Evolutionary conservation across 2,113 vertebrate genomes (phyloP).

Genomic region (Paramormyrops kingsleyae): DNA sequence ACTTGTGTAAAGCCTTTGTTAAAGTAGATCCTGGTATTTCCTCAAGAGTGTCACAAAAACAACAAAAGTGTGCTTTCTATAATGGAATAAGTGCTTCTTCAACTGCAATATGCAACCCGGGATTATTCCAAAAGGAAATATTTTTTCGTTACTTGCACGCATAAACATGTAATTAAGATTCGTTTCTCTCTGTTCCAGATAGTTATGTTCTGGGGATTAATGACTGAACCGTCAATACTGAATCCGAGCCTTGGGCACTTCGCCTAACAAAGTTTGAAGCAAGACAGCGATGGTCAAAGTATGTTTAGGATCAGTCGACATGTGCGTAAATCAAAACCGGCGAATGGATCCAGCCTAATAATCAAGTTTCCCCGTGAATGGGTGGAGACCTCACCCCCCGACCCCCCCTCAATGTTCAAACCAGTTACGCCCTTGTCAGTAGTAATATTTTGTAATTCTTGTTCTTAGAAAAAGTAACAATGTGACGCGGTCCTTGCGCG

Average conservation of each 20-base stretch:
- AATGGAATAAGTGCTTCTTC: not conserved
- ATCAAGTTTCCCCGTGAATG: too few relatives aligned
- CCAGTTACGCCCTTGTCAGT: not conserved
- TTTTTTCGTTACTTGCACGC: not conserved
- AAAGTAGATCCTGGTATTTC: not conserved
- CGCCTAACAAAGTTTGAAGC: not conserved
- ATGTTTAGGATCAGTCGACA: not conserved
- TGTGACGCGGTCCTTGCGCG: constrained; percentile 21
- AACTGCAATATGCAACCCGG: not conserved
- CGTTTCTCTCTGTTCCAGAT: not conserved
- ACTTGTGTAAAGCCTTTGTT: not conserved
- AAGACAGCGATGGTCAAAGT: not conserved
- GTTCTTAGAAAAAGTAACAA: not conserved
- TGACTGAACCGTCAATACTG: not conserved
- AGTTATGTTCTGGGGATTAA: not conserved
- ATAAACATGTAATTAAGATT: not conserved
- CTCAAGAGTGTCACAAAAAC: not conserved
- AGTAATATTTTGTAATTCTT: not conserved
- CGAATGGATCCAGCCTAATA: too few relatives aligned
- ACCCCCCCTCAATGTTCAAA: too few relatives aligned
- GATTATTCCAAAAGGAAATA: not conserved
- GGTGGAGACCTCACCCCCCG: too few relatives aligned
- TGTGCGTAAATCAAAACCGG: too few relatives aligned
- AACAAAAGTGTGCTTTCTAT: not conserved
- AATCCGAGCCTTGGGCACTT: not conserved